Evolutionary conservation across 1,140 invertebrate genomes (phyloP).

Genomic region (Harpegnathos saltator): DNA sequence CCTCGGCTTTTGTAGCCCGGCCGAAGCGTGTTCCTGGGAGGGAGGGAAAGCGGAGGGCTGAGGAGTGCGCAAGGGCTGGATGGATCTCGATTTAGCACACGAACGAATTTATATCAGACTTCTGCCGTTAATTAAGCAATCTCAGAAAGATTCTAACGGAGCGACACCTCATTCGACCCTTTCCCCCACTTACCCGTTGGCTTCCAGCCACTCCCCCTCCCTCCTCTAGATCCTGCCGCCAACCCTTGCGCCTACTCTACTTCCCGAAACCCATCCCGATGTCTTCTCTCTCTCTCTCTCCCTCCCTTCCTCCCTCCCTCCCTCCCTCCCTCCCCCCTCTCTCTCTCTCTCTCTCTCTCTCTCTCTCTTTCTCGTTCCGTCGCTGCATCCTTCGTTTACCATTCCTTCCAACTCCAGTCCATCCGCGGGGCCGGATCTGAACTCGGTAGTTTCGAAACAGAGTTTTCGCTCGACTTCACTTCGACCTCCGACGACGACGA

Average conservation of each 20-base stretch:
- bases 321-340: background rate
- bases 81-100: constrained; percentile 67
- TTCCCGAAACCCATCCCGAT: background rate
- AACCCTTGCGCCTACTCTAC: background rate
- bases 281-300: background rate
- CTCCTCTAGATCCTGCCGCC: no score
- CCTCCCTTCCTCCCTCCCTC: background rate
- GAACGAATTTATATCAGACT: constrained; percentile 70
- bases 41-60: background rate
- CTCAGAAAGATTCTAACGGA: constrained; percentile 66
- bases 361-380: no score
- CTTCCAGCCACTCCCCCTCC: no score
- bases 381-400: constrained; percentile 44
- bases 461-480: constrained; percentile 59
- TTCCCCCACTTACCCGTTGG: background rate
- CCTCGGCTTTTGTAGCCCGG: constrained; percentile 68
- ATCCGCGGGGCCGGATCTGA: constrained; percentile 16
- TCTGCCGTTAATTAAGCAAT: constrained; percentile 72
- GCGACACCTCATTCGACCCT: constrained; percentile 26
- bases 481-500: constrained; percentile 39
- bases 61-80: background rate
- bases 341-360: background rate
- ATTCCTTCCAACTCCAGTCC: constrained; percentile 4
- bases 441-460: constrained; percentile 63
- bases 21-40: constrained; percentile 44